Conservation (phyloP, 92 coral and sea anemone species). For the Palythoa caribaeorum region DNA sequence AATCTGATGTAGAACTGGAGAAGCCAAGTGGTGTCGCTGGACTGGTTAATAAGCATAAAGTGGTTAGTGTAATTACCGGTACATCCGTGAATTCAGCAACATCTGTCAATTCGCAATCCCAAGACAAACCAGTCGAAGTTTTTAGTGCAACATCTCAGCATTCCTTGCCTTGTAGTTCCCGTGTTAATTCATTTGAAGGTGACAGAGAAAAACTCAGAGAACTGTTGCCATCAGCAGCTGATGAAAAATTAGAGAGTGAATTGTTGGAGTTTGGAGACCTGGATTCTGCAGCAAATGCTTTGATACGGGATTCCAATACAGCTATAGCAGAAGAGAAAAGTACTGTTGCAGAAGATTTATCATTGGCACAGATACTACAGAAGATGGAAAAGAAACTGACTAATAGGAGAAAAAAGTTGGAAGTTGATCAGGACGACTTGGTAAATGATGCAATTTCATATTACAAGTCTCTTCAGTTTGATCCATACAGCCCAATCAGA, state of each 20-base stretch:
- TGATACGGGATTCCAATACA: constrained; percentile 32
- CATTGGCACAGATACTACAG: constrained; percentile 29
- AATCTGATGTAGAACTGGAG: constrained; percentile 21
- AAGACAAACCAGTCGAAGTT: not conserved
- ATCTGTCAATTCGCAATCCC: constrained; percentile 9
- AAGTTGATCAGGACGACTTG: constrained; percentile 51
- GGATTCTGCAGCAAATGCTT: constrained; percentile 61
- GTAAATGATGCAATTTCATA: constrained; percentile 41
- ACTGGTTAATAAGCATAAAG: constrained; percentile 3
- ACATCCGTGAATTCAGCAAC: constrained; percentile 8
- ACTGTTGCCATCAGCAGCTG: constrained; percentile 66
- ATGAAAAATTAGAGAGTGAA: constrained; percentile 62
- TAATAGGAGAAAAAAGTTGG: constrained; percentile 32
- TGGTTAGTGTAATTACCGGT: not conserved
- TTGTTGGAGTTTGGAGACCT: constrained; percentile 49
- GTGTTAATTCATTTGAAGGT: constrained; percentile 5
- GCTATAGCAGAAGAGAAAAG: constrained; percentile 13
- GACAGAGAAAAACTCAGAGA: constrained; percentile 53
- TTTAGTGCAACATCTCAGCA: not conserved
- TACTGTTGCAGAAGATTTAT: not conserved
- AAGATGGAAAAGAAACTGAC: constrained; percentile 49
- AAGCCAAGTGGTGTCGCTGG: constrained; percentile 16
- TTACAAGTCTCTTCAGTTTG: constrained; percentile 58
- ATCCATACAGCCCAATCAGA: constrained; percentile 57
- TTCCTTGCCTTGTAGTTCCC: constrained; percentile 1